These are phyloP conservation scores for Drosophila malerkotliana DNA, from an alignment of 1,140 invertebrate species.

Conservation along the genomic window DNA sequence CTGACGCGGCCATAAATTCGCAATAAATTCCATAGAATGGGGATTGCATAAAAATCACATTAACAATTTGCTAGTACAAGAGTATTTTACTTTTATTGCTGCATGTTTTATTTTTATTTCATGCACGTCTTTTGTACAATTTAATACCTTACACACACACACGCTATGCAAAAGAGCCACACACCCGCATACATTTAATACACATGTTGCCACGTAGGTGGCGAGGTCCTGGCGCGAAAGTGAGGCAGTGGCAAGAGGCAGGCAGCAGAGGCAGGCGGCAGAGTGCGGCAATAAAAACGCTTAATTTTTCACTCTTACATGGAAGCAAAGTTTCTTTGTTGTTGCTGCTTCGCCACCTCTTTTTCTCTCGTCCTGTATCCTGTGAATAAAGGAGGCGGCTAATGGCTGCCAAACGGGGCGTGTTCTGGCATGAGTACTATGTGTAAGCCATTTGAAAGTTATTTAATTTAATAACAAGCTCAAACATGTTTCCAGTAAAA, in stretches of 20 bases:
- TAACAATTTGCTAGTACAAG: conserved; percentile 81
- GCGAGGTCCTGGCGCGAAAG: not conserved
- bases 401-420: conserved; percentile 25
- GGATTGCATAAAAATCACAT: conserved; percentile 81
- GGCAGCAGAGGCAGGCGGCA: conserved; percentile 38
- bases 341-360: conserved; percentile 8
- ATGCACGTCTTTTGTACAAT: conserved; percentile 71
- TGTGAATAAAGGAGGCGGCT: not conserved
- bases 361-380: not conserved
- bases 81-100: conserved; percentile 83
- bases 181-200: conserved; percentile 41
- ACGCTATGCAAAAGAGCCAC: conserved; percentile 26
- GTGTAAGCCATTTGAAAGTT: conserved; percentile 74
- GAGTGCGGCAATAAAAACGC: conserved; percentile 81
- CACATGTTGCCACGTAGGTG: conserved; percentile 69
- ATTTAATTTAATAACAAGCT: conserved; percentile 80
- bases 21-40: conserved; percentile 55
- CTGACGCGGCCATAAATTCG: conserved; percentile 66
- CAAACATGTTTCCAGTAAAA: conserved; percentile 71
- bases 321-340: conserved; percentile 52
- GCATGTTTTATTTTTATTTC: conserved; percentile 81
- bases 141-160: conserved; percentile 42
- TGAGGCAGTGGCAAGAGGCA: conserved; percentile 26
- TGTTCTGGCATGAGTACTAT: conserved; percentile 17
- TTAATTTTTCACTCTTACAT: conserved; percentile 82